These are phyloP conservation scores for Hylaeus anthracinus DNA, from an alignment of 1,140 invertebrate genomes.

Conservation along the genomic window DNA sequence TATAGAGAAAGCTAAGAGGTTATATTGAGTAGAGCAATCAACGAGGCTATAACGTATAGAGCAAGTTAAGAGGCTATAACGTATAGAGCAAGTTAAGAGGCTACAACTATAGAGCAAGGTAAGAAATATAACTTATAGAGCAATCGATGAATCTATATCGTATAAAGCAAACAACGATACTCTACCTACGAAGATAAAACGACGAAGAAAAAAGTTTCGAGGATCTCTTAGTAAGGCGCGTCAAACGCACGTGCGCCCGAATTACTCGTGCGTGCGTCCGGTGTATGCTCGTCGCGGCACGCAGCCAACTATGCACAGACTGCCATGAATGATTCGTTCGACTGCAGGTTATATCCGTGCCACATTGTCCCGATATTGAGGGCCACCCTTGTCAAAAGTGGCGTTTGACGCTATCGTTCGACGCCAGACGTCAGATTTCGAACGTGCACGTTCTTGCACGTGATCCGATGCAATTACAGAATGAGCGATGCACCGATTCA, in stretches of 20 bases:
- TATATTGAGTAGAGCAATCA: no score
- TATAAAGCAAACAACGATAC: no score
- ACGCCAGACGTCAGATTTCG: slow-evolving; percentile 7
- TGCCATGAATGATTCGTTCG: slow-evolving; percentile 23
- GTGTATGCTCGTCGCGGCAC: not conserved
- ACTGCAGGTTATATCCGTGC: slow-evolving; percentile 12
- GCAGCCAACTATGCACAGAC: slow-evolving; percentile 19
- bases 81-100: no score
- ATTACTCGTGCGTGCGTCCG: slow-evolving; percentile 11
- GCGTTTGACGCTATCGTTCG: slow-evolving; percentile 22
- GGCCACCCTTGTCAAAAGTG: slow-evolving; percentile 25
- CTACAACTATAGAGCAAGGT: no score
- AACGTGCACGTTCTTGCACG: slow-evolving; percentile 35
- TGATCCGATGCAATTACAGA: slow-evolving; percentile 42
- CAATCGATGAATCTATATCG: no score
- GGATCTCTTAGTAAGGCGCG: not conserved
- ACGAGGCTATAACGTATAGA: no score
- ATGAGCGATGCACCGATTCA: slow-evolving; percentile 17
- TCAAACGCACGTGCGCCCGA: slow-evolving; percentile 13
- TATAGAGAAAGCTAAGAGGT: no score
- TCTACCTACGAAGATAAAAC: not conserved
- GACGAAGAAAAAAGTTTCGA: not conserved
- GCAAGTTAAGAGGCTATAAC: no score
- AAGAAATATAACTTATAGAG: no score
- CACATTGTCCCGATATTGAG: slow-evolving; percentile 2